These are phyloP conservation scores for Drosophila diplacantha DNA, from an alignment of 2,888 invertebrate genomes.

Conservation along the genomic window DNA sequence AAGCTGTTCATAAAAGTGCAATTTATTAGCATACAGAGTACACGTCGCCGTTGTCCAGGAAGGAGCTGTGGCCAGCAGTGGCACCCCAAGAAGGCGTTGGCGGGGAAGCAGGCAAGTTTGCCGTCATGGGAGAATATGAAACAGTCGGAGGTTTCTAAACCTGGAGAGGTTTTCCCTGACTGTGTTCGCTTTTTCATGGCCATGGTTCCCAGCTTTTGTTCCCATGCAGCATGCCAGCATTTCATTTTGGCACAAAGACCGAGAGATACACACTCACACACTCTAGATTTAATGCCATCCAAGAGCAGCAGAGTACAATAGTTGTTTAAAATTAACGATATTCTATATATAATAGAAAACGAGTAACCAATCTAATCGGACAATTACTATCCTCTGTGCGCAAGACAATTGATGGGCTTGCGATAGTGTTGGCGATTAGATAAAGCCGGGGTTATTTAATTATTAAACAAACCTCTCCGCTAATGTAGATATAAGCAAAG, in stretches of 20 bases:
- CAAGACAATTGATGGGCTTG: constrained; percentile 28
- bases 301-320: neutral
- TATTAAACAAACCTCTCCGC: constrained; percentile 4
- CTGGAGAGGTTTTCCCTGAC: constrained; percentile 10
- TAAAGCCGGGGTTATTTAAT: constrained; percentile 22
- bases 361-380: constrained; percentile 25
- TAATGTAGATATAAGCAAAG: neutral
- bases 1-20: constrained; percentile 67
- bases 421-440: constrained; percentile 24
- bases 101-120: constrained; percentile 44
- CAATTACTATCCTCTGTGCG: neutral
- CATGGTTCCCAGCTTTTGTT: constrained; percentile 21
- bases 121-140: constrained; percentile 21
- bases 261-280: constrained; percentile 13
- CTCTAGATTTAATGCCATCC: too few relatives aligned
- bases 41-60: constrained; percentile 31
- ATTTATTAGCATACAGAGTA: constrained; percentile 71
- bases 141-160: constrained; percentile 29
- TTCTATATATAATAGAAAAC: neutral
- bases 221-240: constrained; percentile 2
- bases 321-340: neutral
- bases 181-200: constrained; percentile 8
- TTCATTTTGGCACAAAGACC: constrained; percentile 16
- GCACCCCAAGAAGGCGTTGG: constrained; percentile 26
- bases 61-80: constrained; percentile 15